Conservation (phyloP, 2,113 vertebrate genomes). For the Semnopithecus entellus region DNA sequence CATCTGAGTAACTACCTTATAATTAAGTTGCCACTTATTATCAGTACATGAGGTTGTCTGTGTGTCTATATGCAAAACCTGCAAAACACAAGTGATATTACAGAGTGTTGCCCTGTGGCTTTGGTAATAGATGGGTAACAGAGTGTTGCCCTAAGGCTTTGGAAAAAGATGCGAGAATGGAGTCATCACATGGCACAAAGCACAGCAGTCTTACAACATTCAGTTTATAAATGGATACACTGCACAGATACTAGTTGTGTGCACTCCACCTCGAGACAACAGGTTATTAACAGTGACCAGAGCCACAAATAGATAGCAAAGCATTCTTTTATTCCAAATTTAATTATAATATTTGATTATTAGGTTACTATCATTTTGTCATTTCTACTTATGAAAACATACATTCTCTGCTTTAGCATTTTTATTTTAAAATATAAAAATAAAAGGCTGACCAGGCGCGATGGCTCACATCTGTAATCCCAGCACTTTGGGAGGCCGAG, state of each 20-base stretch:
- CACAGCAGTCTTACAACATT: neutral
- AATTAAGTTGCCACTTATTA: neutral
- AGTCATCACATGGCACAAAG: neutral
- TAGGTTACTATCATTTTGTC: neutral
- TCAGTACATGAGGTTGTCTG: neutral
- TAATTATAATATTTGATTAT: neutral
- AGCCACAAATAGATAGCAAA: neutral
- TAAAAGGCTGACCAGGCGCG: neutral
- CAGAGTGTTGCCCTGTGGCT: neutral
- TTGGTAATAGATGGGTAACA: neutral
- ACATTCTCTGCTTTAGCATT: neutral
- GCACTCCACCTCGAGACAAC: neutral
- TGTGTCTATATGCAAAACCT: neutral
- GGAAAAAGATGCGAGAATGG: neutral
- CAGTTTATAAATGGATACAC: neutral
- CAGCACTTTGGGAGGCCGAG: no score
- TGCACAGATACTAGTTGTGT: neutral
- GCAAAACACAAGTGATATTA: neutral
- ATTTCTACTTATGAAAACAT: neutral
- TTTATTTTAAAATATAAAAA: slow-evolving; percentile 6
- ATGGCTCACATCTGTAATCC: no score
- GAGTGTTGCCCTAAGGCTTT: neutral
- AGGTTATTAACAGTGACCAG: neutral
- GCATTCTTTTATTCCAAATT: neutral
- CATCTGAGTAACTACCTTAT: neutral